These are phyloP conservation scores for Leucoraja erinaceus DNA, from an alignment of 2,113 vertebrate genomes.

Conservation along the genomic window DNA sequence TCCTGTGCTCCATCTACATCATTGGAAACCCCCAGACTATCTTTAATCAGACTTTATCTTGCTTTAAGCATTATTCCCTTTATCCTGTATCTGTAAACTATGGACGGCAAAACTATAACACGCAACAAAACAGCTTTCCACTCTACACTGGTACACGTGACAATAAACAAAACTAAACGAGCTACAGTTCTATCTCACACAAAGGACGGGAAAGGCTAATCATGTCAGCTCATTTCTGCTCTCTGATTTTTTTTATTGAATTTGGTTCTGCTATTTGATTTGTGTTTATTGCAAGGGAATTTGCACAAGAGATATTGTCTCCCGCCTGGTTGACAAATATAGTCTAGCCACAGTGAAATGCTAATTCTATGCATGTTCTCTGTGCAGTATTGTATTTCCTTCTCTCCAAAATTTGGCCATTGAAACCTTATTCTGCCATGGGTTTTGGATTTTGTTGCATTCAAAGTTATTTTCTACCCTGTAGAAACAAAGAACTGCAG, in stretches of 20 bases:
- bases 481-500: background rate
- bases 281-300: background rate
- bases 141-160: no score
- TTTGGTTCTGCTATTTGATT: background rate
- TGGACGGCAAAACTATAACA: no score
- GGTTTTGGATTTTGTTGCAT: background rate
- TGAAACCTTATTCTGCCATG: background rate
- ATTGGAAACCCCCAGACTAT: no score
- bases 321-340: background rate
- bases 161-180: no score
- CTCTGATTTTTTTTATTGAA: background rate
- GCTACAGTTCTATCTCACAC: background rate
- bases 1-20: no score
- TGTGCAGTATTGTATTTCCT: background rate
- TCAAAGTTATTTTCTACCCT: background rate
- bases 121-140: no score
- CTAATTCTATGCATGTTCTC: background rate
- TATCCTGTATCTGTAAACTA: no score
- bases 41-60: no score
- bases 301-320: background rate
- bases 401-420: background rate
- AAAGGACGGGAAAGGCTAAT: background rate
- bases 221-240: no score
- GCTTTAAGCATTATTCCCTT: no score
- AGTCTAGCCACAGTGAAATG: background rate